Evolutionary conservation across 2,888 invertebrate species (phyloP).

Genomic region (Acronicta psi): DNA sequence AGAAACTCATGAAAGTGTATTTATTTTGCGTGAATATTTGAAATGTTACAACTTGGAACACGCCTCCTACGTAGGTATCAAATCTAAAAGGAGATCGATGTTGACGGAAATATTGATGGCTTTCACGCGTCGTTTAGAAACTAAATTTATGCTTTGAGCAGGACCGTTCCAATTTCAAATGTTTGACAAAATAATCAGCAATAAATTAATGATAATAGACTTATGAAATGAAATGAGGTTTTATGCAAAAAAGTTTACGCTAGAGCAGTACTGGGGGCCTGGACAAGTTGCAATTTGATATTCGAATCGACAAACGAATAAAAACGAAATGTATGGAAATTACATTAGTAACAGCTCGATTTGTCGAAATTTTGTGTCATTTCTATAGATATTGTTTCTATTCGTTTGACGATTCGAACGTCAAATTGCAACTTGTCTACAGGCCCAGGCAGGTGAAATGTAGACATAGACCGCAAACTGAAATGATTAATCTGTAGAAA

Average conservation of each 20-base stretch:
- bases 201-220: no score
- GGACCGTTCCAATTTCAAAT: constrained; percentile 44
- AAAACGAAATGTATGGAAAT: no score
- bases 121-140: constrained; percentile 32
- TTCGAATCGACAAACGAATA: no score
- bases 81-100: constrained; percentile 33
- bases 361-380: no score
- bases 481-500: not conserved
- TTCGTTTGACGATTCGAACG: no score
- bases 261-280: no score
- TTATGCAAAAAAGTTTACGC: no score
- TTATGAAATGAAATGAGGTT: no score
- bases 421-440: no score
- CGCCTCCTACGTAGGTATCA: constrained; percentile 35
- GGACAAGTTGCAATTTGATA: no score
- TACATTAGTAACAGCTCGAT: no score
- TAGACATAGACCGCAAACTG: not conserved
- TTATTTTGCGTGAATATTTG: constrained; percentile 43
- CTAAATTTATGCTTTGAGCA: constrained; percentile 29
- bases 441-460: constrained; percentile 3
- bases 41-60: constrained; percentile 48
- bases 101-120: constrained; percentile 49
- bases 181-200: constrained; percentile 16
- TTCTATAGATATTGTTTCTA: no score
- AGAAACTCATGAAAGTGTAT: constrained; percentile 49